Evolutionary conservation across 2,113 vertebrate species (phyloP).

Genomic region (Hymenochirus boettgeri): DNA sequence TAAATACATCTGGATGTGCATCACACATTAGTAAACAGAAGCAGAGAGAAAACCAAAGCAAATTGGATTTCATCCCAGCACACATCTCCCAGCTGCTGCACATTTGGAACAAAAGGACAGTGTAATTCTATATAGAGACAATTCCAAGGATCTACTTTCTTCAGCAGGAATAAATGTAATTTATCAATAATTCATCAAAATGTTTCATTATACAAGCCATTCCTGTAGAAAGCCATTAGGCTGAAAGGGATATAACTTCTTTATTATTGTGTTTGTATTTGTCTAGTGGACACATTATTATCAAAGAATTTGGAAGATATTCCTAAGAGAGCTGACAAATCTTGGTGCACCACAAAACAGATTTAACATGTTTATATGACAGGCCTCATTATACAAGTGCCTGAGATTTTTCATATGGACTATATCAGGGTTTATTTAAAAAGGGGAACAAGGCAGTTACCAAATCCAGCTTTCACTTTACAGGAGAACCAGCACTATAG

Average conservation of each 20-base stretch:
- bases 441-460: too few relatives aligned
- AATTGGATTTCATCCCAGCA: background rate
- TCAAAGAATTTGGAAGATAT: too few relatives aligned
- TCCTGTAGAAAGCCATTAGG: background rate
- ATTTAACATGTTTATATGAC: too few relatives aligned
- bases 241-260: background rate
- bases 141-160: background rate
- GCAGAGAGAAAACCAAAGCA: background rate
- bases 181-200: slow-evolving; percentile 1
- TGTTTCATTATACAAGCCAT: background rate
- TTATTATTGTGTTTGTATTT: too few relatives aligned
- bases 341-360: too few relatives aligned
- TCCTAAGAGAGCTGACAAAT: too few relatives aligned
- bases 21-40: slow-evolving; percentile 10
- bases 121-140: background rate
- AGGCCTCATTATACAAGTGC: too few relatives aligned
- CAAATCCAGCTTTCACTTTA: too few relatives aligned
- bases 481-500: too few relatives aligned
- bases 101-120: background rate
- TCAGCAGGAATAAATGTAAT: slow-evolving; percentile 5
- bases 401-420: too few relatives aligned
- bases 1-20: background rate
- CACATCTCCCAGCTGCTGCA: background rate
- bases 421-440: too few relatives aligned
- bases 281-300: too few relatives aligned